Conservation (phyloP, 2,888 invertebrate species). For the Oligia strigilis region DNA sequence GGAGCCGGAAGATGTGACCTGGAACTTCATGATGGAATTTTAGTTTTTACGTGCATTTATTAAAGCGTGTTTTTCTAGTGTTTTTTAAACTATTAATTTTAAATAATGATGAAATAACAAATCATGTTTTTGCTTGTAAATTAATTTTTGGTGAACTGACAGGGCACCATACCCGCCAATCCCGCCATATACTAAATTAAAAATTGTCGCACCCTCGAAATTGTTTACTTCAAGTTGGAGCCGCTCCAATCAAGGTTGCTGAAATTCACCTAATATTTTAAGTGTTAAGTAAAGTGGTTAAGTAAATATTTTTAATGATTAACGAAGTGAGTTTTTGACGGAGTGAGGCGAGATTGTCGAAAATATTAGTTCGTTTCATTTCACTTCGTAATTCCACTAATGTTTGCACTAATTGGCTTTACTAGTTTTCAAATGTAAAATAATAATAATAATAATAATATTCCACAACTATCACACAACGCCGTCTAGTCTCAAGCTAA, state of each 20-base stretch:
- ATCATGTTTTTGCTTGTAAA: too few relatives aligned
- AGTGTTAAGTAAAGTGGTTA: too few relatives aligned
- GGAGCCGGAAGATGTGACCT: too few relatives aligned
- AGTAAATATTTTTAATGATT: not conserved
- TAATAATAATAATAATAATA: too few relatives aligned
- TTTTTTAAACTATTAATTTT: too few relatives aligned
- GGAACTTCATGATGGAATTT: too few relatives aligned
- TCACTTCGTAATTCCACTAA: not conserved
- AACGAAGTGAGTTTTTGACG: not conserved
- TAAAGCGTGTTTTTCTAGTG: too few relatives aligned
- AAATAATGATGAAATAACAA: too few relatives aligned
- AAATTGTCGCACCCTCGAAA: conserved; percentile 42
- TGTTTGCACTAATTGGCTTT: not conserved
- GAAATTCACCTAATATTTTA: conserved; percentile 15
- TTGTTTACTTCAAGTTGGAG: conserved; percentile 45
- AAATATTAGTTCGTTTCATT: not conserved
- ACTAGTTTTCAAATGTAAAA: not conserved
- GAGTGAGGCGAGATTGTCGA: not conserved
- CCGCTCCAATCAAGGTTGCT: conserved; percentile 23
- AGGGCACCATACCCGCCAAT: conserved; percentile 1
- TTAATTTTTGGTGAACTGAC: too few relatives aligned
- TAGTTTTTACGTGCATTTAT: too few relatives aligned
- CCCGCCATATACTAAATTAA: conserved; percentile 54
- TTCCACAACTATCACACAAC: too few relatives aligned
- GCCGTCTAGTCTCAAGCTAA: too few relatives aligned